phyloP scores from a whole-genome alignment of 2,113 vertebrate genomes.

The Crypturellus undulatus region DNA sequence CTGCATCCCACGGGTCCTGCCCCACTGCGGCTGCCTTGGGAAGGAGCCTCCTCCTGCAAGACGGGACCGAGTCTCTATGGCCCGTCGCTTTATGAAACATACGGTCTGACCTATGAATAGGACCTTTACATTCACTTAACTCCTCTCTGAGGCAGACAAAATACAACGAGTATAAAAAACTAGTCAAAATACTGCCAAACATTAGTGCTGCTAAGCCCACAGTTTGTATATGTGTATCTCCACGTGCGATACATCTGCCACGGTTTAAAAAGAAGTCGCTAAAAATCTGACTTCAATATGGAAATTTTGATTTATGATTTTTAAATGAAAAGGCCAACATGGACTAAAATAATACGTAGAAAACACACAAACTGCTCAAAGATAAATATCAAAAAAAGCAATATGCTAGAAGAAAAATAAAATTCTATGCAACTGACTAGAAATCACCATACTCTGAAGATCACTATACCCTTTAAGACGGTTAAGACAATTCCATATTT shows the following conservation, averaged over 20 bases:
- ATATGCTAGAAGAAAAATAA: neutral
- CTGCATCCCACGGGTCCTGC: fast-evolving
- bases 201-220: neutral
- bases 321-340: neutral
- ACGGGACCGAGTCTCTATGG: neutral
- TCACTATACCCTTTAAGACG: neutral
- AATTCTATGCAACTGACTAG: neutral
- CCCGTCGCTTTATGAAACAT: neutral
- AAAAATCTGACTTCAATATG: neutral
- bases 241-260: neutral
- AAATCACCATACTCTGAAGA: neutral
- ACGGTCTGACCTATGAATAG: neutral
- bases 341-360: neutral
- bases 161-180: too few species aligned
- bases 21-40: neutral
- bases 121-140: neutral
- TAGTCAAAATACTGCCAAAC: neutral
- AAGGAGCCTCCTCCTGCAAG: fast-evolving
- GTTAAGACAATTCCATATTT: neutral
- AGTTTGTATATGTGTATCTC: neutral
- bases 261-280: neutral
- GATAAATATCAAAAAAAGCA: neutral
- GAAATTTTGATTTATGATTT: neutral
- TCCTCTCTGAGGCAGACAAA: neutral
- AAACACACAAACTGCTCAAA: neutral